Evolutionary conservation across 2,113 vertebrate species (phyloP), one percentile per base, ranked within the genome.

Genomic region (Leptodactylus fuscus): DNA sequence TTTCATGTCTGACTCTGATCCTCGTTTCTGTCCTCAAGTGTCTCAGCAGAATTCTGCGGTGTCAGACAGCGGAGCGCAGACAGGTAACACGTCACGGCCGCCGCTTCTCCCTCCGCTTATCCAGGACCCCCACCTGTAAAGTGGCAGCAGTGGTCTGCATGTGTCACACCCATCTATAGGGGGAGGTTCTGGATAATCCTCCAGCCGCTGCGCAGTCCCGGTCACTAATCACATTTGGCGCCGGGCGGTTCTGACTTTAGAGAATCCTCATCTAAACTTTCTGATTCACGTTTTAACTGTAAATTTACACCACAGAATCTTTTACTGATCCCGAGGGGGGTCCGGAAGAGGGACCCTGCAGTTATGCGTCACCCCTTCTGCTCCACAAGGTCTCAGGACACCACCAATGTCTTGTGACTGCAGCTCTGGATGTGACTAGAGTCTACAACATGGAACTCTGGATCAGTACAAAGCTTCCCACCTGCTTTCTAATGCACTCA

Each of bases 21-120:
- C 8, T 0, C 49, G 49, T 84, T 18, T 88, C 88, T 88, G 6
- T 90, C 81, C 81, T 87, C 4, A 90, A 90, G 65, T 78, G 90
- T 67, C 74, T 70, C 36, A 65, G 87, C 87, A 81, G 82, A 51
- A 51, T 81, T 0, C 75, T 87, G 48, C 88, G 71, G 81, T n/a
- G n/a, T n/a, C 87, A 84, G 87, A 55, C 78, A 2, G 79, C 32
- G 81, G 87, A 85, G 83, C 87, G 78, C 87, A 87, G 48, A 41
- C 67, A 90, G 89, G 87, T 91, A 88, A 88, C 48, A 53, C 22
- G 15, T 67, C 85, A 55, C 49, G 6, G 38, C 0, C 0, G 73
- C 6, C 22, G 32, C 73, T 85, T 22, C 41, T 80, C 38, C 12
- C 36, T 1, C 79, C 74, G 49, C 20, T 83, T 16, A 81, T 88